Evolutionary conservation across 2,888 invertebrate genomes (phyloP).

Genomic region (Leptogaster cylindrica): DNA sequence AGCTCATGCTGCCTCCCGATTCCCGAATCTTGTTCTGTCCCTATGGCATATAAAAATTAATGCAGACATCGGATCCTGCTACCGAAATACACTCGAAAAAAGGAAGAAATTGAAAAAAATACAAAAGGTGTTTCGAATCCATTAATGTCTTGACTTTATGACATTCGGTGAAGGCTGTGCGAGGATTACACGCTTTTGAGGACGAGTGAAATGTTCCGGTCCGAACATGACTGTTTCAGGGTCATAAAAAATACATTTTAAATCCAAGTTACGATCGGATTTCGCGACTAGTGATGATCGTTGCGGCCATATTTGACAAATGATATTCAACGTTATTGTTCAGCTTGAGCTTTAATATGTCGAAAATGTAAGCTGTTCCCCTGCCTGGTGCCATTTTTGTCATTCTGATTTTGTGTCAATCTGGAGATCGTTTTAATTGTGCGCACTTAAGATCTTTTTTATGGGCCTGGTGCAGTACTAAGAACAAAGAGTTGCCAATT

Average conservation of each 20-base stretch:
- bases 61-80: constrained; percentile 16
- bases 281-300: neutral
- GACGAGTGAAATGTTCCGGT: neutral
- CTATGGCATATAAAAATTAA: constrained; percentile 5
- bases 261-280: constrained; percentile 19
- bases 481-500: no score
- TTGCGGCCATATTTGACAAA: no score
- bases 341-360: no score
- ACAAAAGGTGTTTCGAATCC: constrained; percentile 12
- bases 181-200: constrained; percentile 8
- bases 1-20: neutral
- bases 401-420: no score
- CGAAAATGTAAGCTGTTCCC: no score
- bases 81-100: constrained; percentile 19
- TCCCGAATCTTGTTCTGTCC: neutral
- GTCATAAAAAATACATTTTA: neutral
- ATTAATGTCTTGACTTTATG: constrained; percentile 20
- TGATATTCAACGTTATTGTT: no score
- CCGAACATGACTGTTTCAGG: neutral
- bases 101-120: neutral
- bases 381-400: no score
- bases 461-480: no score
- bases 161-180: constrained; percentile 15
- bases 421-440: no score
- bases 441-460: no score